Percentiles rank a stretch among this genome's conserved stretches.
These are phyloP conservation scores for Oncorhynchus tshawytscha DNA, from an alignment of 2,113 vertebrate species.

Conservation along the genomic window DNA sequence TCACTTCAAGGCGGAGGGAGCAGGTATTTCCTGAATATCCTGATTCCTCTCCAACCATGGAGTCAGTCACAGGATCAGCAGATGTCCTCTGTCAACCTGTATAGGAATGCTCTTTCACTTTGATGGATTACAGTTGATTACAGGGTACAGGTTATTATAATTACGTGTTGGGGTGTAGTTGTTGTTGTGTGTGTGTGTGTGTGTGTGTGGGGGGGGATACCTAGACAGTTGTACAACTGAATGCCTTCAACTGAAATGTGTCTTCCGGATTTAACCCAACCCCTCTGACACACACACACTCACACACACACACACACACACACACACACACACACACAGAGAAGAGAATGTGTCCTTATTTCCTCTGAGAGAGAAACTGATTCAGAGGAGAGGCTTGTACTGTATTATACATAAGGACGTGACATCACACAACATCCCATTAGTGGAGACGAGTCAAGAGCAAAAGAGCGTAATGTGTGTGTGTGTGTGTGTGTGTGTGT, in stretches of 20 bases:
- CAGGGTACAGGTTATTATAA: neutral
- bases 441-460: conserved; percentile 34
- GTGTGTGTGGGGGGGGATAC: no score
- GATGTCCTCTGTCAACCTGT: neutral
- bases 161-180: neutral
- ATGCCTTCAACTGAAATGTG: no score
- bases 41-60: conserved; percentile 46
- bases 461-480: neutral
- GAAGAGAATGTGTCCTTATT: neutral
- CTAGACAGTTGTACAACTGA: no score
- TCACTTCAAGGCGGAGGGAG: conserved; percentile 64
- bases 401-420: conserved; percentile 42
- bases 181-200: neutral
- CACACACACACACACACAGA: no score
- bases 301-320: neutral
- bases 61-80: conserved; percentile 10
- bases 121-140: neutral
- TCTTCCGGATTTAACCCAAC: no score
- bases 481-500: no score
- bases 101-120: conserved; percentile 20
- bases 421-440: conserved; percentile 55
- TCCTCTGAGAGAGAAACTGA: neutral
- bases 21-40: conserved; percentile 76
- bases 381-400: neutral
- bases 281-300: neutral